Evolutionary conservation across 2,113 vertebrate genomes (phyloP), one percentile per base, ranked within the genome.

Genomic region (Nymphicus hollandicus): DNA sequence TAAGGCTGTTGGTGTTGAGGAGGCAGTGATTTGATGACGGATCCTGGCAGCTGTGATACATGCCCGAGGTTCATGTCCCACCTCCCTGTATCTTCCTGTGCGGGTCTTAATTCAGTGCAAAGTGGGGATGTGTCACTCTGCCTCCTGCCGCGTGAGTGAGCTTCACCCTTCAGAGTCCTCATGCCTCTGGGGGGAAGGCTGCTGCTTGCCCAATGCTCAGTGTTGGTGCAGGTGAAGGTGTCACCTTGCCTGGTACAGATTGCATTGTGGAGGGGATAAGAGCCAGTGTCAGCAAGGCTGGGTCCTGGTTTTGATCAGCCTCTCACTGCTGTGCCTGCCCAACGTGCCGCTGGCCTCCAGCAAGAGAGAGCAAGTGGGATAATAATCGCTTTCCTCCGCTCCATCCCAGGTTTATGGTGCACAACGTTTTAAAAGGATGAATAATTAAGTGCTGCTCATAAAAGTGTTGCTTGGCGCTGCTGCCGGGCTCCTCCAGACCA

Each of bases 401-500:
- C 81, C 64, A 37, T 92, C 60, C 47, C 52, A 31, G 79, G 68
- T 96, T 95, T 96, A 91, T 81, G 93, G 70, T 61, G 96, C 94
- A 93, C 94, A 96, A 89, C 68, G 7, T 90, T 92, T 93, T 83
- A 72, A 96, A 94, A 91, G 79, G 70, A 71, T 7, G 39, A 89
- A 72, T 96, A 89, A 95, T 93, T 89, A 95, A 96, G 80, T 72
- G 61, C 84, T 66, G 73, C 66, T 92, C 65, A 6, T 91, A 69
- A 94, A 89, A 93, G 52, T 17, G 50, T 27, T 50, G 16, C 46
- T 91, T 11, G 31, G 52, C 33, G 14, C 15, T 8, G 13, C 85
- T 79, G 72, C 28, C 4, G 4, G 47, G 41, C 31, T 91, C 29
- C 69, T 90, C 55, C 4, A 0, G 23, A 70, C 46, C 43, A 43